Evolutionary conservation across 2,113 vertebrate genomes (phyloP), one percentile per base, ranked within the genome.

Genomic region (Solea senegalensis): DNA sequence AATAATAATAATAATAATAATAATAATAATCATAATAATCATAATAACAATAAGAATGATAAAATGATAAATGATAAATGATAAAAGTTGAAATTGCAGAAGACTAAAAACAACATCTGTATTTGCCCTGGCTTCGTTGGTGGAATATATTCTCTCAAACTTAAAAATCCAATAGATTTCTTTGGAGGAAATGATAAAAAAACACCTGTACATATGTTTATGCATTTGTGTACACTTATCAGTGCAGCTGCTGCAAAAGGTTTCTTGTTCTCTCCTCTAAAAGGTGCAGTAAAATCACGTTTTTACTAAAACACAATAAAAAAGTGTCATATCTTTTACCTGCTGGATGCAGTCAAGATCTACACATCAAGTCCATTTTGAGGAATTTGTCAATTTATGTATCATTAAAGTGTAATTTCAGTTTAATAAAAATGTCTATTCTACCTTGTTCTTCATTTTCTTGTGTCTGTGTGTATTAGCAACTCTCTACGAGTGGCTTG

Each of bases 401-500:
- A 53, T 55, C 41, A 55, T 48, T 12, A 9, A 16, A 70, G 10
- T 21, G 50, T 46, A 27, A 61, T 54, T 72, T 63, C 11, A 54
- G n/a, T 2, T 5, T 5, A 67, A 53, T 44, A 44, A 68, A 64
- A 13, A 61, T 41, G 9, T 6, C 26, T 21, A 10, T 71, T 13
- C 26, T 56, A n/a, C 61, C 63, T 40, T 21, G 15, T 43, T 55
- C 1, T 57, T 72, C 58, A 61, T 72, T 59, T 78, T 44, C 49
- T 63, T 28, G 9, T 57, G 8, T 57, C 15, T 49, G 48, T 49
- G 8, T 34, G 13, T 59, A 3, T 45, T 48, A 48, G 44, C 41
- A 5, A 48, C 27, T 58, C 44, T 71, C 40, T 45, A 45, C 60
- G 77, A 69, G 67, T 65, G 65, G 49, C 69, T 70, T 40, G 62